Evolutionary conservation across 2,888 invertebrate genomes (phyloP), one percentile per base, ranked within the genome.

Genomic region (Geotrupes spiniger): DNA sequence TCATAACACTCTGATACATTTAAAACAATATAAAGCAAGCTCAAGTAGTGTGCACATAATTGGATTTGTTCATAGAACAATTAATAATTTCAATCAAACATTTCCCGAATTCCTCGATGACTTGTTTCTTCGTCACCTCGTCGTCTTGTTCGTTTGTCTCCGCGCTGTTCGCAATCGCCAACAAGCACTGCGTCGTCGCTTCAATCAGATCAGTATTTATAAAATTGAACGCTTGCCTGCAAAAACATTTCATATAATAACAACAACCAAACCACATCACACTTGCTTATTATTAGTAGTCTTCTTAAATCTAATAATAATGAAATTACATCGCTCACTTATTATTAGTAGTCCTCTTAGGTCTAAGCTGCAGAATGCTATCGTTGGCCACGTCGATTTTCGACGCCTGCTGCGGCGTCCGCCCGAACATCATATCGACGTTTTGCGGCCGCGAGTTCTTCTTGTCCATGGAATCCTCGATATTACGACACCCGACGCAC

Each of bases 401-500:
- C 41, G 54, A 52, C 9, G 59, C 46, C n/a, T 53, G 56, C 1
- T 52, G 52, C 17, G 36, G 46, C 2, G 44, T 36, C 8, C 56
- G 44, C 25, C 56, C 52, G 36, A 48, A 45, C 6, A 48, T 39
- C 6, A 48, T 42, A 17, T 47, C 52, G 1, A 48, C 42, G 27
- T 26, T 46, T 26, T 52, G 52, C 2, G 52, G 59, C 37, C 67
- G 58, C 31, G 69, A 50, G 25, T 63, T 74, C 59, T 77, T 78
- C 60, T 76, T 83, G 37, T 87, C 87, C 56, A 82, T 70, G 52
- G 86, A 83, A 68, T 93, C 92, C 71, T 97, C 97, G 66, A 95
- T 87, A 75, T 99, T 99, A 63, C 95, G 88, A 73, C 98, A 99
- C 0, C 96, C 95, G 66, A 87, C 80, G 74, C 99, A 99, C 76